These are phyloP conservation scores for Bombyx huttoni DNA, from an alignment of 2,888 invertebrate species.

Conservation along the genomic window DNA sequence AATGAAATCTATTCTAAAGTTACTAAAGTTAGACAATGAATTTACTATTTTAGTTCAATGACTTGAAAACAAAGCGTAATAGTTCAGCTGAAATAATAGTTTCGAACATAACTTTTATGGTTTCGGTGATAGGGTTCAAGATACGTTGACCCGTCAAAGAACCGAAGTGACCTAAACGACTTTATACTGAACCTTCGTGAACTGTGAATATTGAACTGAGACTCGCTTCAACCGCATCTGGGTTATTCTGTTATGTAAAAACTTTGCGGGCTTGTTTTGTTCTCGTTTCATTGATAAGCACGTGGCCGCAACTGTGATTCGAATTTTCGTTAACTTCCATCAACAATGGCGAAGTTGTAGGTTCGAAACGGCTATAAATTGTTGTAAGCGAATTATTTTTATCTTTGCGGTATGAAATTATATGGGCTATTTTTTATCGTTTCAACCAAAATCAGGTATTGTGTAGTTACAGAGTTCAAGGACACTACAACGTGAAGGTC, in stretches of 20 bases:
- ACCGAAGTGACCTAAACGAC: slow-evolving; percentile 9
- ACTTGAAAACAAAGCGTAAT: background rate
- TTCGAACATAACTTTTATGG: background rate
- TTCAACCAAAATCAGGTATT: too few relatives aligned
- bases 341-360: too few relatives aligned
- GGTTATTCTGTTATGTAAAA: too few relatives aligned
- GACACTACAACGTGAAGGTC: too few relatives aligned
- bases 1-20: background rate
- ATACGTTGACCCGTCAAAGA: slow-evolving; percentile 7
- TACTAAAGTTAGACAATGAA: background rate
- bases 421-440: too few relatives aligned
- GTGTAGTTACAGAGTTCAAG: too few relatives aligned
- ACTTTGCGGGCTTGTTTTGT: too few relatives aligned
- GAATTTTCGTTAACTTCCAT: background rate
- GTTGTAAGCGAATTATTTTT: too few relatives aligned
- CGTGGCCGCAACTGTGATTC: background rate
- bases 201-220: background rate
- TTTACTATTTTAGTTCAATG: background rate
- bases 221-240: too few relatives aligned
- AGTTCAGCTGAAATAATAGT: background rate
- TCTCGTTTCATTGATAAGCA: background rate
- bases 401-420: too few relatives aligned
- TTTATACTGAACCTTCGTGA: slow-evolving; percentile 1
- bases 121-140: slow-evolving; percentile 2
- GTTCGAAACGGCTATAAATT: too few relatives aligned